Evolutionary conservation across 2,888 invertebrate species (phyloP), one percentile per base, ranked within the genome.

Genomic region (Heliconius hortense): DNA sequence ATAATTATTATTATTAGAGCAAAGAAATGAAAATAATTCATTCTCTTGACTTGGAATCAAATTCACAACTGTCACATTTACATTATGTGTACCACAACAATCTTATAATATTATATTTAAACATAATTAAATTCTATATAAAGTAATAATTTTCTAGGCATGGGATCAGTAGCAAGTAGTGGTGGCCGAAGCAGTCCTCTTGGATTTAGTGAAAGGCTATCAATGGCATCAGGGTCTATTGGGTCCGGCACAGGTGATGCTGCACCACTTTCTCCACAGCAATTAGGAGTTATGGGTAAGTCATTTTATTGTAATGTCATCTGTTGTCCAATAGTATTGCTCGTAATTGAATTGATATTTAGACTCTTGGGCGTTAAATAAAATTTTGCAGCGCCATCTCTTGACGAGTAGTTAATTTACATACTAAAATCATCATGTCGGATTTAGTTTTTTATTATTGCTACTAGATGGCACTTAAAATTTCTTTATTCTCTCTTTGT

Each of bases 201-300:
- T 26, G 95, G 93, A 31, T 94, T 95, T 73, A 96, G 96, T 80
- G 97, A 97, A 85, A 95, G 96, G 15, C 87, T 95, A 63, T 96
- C 96, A 0, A 83, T 96, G 78, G 96, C 96, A 0, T 96, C 96
- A 0, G 96, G 96, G 1, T 96, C 96, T 60, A 91, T 96, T 74
- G 95, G 95, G 0, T 94, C 94, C 2, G 93, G 90, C 8, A 93
- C 94, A 18, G 95, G 94, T 64, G 95, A 95, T 80, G 95, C 96
- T 56, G 94, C 95, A 2, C 96, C 95, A 78, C 94, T 98, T 56
- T 97, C 97, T 4, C 97, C 98, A 1, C 97, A 98, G 86, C 98
- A 98, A 83, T 95, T 98, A 48, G 98, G 98, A 77, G 97, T 97
- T 43, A 96, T 98, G 96, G 98, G 97, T 97, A 90, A 96, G 96